Evolutionary conservation across 2,888 invertebrate species (phyloP), one percentile per base, ranked within the genome.

Genomic region (Nomada hirtipes): DNA sequence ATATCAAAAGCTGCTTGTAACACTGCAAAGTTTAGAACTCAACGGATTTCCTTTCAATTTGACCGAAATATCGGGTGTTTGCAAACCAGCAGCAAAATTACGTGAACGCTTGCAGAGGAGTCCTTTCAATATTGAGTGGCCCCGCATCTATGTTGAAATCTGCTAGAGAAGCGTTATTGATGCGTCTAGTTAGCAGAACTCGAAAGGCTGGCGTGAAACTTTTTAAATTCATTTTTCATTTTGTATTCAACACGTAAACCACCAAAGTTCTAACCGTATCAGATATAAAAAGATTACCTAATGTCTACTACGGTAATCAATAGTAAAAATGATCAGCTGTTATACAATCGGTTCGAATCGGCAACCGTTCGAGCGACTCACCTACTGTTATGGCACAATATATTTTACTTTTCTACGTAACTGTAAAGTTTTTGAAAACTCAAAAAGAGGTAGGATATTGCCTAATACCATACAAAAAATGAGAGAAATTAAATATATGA

Each of bases 101-200:
- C 20, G 36, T 29, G 36, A 52, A 71, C 60, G 20, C 50, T 71
- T 11, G 36, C 50, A 23, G 60, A 11, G 36, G 60, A 50, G 50
- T 50, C 60, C 70, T 60, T 60, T 71, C 60, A 36, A 71, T 71
- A 71, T 73, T 47, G 72, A 73, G 55, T 29, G 55, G 53, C 64
- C 72, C 72, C 64, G 64, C 64, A 64, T 76, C 60, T 9, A 23
- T 20, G 50, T 1, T 29, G 10, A 2, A 52, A 20, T 71, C 50
- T 18, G 60, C 18, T 60, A 47, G 60, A 60, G 29, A 61, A 71
- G 70, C 36, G 20, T 23, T 36, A 18, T 23, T n/a, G 44, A 71
- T 61, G 60, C 50, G 36, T 36, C 50, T 1, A 47, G 10, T 10
- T 52, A 52, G 20, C 4, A 18, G 7, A 20, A 50, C 29, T 23